phyloP scores from a whole-genome alignment of 2,797 vertebrate species.

The Amphiprion clarkii region DNA sequence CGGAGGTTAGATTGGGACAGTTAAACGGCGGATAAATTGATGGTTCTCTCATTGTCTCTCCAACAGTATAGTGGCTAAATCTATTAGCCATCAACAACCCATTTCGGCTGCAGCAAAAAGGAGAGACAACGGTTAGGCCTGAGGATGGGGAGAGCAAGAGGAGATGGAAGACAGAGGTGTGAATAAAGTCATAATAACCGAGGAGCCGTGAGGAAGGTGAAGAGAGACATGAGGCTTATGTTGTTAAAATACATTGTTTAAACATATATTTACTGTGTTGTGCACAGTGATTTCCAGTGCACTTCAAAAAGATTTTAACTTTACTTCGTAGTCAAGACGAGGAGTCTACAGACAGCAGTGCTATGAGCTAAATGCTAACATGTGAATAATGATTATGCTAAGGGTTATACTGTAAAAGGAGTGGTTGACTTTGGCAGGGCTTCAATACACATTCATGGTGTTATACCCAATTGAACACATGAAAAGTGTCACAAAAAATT shows the following conservation, averaged over 20 bases:
- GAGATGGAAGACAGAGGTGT: not conserved
- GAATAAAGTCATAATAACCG: conserved; percentile 14
- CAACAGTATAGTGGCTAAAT: conserved; percentile 92
- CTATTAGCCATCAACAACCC: conserved; percentile 94
- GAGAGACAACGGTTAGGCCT: conserved; percentile 27
- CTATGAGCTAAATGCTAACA: not conserved
- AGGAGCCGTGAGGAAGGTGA: conserved; percentile 1
- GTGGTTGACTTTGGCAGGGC: not conserved
- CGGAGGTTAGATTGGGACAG: conserved; percentile 96
- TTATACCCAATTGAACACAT: no score
- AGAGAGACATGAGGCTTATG: conserved; percentile 17
- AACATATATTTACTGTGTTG: no score
- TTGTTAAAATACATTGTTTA: not conserved
- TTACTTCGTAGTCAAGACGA: no score
- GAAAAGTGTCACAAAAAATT: no score
- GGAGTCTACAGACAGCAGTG: not conserved
- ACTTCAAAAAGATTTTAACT: no score
- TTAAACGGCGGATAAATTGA: conserved; percentile 98
- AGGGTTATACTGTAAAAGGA: no score
- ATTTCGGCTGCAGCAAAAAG: conserved; percentile 79
- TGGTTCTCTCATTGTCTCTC: conserved; percentile 95
- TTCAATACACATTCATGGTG: no score
- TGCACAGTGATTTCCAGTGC: no score
- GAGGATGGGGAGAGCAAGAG: not conserved
- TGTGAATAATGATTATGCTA: not conserved